Evolutionary conservation across 2,888 invertebrate species (phyloP).

Genomic region (Drosophila atroscutellata): DNA sequence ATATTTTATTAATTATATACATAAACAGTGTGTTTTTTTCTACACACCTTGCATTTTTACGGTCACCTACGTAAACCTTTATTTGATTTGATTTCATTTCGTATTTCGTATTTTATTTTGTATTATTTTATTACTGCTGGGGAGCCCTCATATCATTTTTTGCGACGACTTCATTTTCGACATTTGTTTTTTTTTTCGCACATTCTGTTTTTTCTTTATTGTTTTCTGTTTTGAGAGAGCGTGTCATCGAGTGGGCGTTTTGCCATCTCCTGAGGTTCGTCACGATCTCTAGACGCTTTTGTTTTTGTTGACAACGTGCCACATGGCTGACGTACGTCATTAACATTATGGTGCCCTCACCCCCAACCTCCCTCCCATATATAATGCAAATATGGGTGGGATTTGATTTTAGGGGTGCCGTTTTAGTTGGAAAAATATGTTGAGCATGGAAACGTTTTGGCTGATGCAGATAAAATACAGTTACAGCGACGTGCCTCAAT

Average conservation of each 20-base stretch:
- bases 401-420: slow-evolving; percentile 40
- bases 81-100: slow-evolving; percentile 68
- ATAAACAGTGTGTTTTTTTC: slow-evolving; percentile 52
- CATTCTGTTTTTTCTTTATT: slow-evolving; percentile 18
- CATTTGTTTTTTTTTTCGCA: slow-evolving; percentile 36
- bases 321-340: slow-evolving; percentile 53
- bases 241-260: slow-evolving; percentile 54
- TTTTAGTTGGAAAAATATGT: slow-evolving; percentile 48
- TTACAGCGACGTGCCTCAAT: not conserved
- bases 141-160: slow-evolving; percentile 45
- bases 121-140: slow-evolving; percentile 54
- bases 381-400: slow-evolving; percentile 56
- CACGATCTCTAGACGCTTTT: slow-evolving; percentile 59
- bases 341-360: slow-evolving; percentile 39
- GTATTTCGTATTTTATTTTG: slow-evolving; percentile 41
- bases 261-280: slow-evolving; percentile 60
- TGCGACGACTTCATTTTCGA: slow-evolving; percentile 50
- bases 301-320: slow-evolving; percentile 51
- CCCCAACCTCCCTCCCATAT: too few species aligned
- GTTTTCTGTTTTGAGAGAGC: slow-evolving; percentile 5
- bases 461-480: slow-evolving; percentile 4
- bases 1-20: slow-evolving; percentile 76
- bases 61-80: slow-evolving; percentile 57
- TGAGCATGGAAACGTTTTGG: slow-evolving; percentile 36
- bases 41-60: slow-evolving; percentile 79